Percentiles rank a stretch among this genome's conserved stretches.
These are phyloP conservation scores for Emmelina monodactyla DNA, from an alignment of 2,888 invertebrate genomes.

Conservation along the genomic window DNA sequence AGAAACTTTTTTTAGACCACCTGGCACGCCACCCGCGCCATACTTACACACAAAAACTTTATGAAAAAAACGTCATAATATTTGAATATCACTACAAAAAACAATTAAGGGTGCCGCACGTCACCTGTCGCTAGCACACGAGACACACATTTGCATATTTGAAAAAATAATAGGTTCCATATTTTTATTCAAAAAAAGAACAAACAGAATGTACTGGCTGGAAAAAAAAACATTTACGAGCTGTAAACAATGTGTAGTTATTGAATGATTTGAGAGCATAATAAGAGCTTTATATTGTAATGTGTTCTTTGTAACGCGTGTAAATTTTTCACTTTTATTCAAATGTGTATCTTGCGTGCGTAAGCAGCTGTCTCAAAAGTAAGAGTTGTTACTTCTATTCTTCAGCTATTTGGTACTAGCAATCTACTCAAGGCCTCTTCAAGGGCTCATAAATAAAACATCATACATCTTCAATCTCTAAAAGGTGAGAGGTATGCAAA, in stretches of 20 bases:
- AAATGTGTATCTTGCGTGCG: too few species aligned
- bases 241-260: neutral
- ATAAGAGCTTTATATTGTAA: neutral
- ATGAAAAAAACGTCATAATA: constrained; percentile 58
- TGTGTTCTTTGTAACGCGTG: too few species aligned
- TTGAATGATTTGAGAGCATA: neutral
- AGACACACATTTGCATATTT: constrained; percentile 61
- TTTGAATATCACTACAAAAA: constrained; percentile 65
- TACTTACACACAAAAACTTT: constrained; percentile 38
- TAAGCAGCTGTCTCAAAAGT: too few species aligned
- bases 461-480: too few species aligned
- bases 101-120: constrained; percentile 61
- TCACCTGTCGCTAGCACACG: constrained; percentile 62
- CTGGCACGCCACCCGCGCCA: constrained; percentile 59
- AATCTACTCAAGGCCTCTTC: too few species aligned
- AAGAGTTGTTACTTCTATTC: too few species aligned
- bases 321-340: too few species aligned
- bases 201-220: neutral
- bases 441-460: too few species aligned
- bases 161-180: too few species aligned
- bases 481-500: too few species aligned
- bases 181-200: neutral
- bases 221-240: neutral
- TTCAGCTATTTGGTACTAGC: too few species aligned
- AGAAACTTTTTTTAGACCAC: constrained; percentile 53